Evolutionary conservation across 2,888 invertebrate genomes (phyloP).

Genomic region (Eurytoma adleriae): DNA sequence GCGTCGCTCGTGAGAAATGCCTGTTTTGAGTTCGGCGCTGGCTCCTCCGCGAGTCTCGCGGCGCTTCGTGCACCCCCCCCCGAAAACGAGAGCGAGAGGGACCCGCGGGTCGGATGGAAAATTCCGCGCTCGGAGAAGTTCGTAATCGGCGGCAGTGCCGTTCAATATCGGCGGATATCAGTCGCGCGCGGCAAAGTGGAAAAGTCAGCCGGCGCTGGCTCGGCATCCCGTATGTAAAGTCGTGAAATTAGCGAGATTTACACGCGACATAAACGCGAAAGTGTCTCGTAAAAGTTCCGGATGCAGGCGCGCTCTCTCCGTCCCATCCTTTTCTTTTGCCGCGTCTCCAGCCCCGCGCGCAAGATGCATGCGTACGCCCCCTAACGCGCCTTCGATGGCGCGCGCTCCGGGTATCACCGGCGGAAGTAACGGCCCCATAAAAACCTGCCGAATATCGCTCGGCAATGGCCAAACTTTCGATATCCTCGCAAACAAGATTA

Average conservation of each 20-base stretch:
- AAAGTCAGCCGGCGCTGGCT: conserved; percentile 38
- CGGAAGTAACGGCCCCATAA: conserved; percentile 72
- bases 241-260: conserved; percentile 72
- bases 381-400: conserved; percentile 63
- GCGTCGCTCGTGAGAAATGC: conserved; percentile 71
- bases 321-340: conserved; percentile 44
- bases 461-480: conserved; percentile 68
- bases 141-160: conserved; percentile 24
- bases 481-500: conserved; percentile 66
- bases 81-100: no score
- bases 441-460: conserved; percentile 68
- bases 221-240: conserved; percentile 47
- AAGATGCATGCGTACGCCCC: conserved; percentile 56
- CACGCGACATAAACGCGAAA: conserved; percentile 71
- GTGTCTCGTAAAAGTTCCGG: conserved; percentile 70
- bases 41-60: no score
- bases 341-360: not conserved
- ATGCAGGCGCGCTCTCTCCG: conserved; percentile 56
- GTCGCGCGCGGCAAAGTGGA: conserved; percentile 48
- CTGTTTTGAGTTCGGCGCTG: conserved; percentile 67
- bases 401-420: conserved; percentile 64
- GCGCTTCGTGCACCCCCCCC: no score
- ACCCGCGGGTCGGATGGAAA: no score
- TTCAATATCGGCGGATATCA: conserved; percentile 51
- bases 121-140: not conserved